Evolutionary conservation across 53 echinoderm and acorn worm species (phyloP), one percentile per base, ranked within the genome.

Genomic region (Apostichopus leukothele): DNA sequence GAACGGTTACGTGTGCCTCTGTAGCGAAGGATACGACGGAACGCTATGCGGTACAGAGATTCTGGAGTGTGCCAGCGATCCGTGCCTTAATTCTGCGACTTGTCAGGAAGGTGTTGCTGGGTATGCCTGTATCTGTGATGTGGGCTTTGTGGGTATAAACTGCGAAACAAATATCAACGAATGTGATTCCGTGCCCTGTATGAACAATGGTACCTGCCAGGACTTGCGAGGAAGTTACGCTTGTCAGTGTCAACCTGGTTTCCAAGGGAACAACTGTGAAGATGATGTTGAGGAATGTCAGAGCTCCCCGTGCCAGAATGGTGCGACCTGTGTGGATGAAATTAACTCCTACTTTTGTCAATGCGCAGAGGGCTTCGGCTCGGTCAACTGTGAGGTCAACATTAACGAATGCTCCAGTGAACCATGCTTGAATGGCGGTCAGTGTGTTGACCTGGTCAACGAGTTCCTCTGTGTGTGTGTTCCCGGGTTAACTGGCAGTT

Each of bases 401-500:
- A 93, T 88, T 67, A 59, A 95, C 14, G 95, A 95, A 84, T 95
- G 95, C 14, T 77, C 66, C 14, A 91, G 78, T 27, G 86, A 88
- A 27, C 95, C 95, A 6, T 95, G 95, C 55, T 21, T 67, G n/a
- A 93, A 95, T 84, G 86, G 90, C 13, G 95, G 84, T 3, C 88
- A 87, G 86, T 93, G 93, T 55, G 26, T 89, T 5, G 91, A 93
- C 50, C 91, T 91, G 6, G 52, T 91, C 55, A 91, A 89, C 10
- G 89, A 61, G 14, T 93, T 59, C 86, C 61, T 67, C 4, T 93
- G 93, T 78, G 59, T 78, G 5, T 93, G 93, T 89, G 87, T 87
- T 52, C 84, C 87, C 52, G 75, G 85, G 3, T 91, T 76, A 5
- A 60, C 67, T 13, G 93, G 93, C 16, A 59, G 26, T 2, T 12